Evolutionary conservation across 2,797 vertebrate species (phyloP).

Genomic region (Typhlichthys subterraneus): DNA sequence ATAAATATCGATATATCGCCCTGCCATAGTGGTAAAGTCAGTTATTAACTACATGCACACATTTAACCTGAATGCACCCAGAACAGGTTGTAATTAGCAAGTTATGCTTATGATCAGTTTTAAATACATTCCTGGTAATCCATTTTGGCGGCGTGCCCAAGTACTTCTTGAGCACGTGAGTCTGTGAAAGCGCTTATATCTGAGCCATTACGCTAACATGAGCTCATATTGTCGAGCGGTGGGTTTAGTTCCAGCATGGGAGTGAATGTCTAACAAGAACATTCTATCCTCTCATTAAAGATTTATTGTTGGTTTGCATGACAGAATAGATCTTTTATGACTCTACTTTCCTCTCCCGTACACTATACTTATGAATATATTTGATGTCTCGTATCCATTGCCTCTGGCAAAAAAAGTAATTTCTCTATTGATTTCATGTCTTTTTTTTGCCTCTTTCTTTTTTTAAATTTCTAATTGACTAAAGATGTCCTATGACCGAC

Average conservation of each 20-base stretch:
- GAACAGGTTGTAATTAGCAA: constrained; percentile 10
- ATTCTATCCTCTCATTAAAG: constrained; percentile 40
- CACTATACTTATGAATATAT: constrained; percentile 1
- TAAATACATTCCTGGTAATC: constrained; percentile 4
- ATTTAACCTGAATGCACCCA: not conserved
- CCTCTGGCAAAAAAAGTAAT: not conserved
- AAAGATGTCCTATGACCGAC: no score
- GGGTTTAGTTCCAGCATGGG: constrained; percentile 27
- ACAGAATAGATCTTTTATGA: constrained; percentile 32
- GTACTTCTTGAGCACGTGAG: constrained; percentile 5
- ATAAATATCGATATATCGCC: no score
- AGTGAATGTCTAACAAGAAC: constrained; percentile 20
- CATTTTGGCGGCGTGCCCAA: not conserved
- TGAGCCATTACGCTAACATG: constrained; percentile 9
- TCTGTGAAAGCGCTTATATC: not conserved
- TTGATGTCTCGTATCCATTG: constrained; percentile 19
- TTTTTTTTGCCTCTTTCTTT: no score
- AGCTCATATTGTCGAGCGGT: constrained; percentile 10
- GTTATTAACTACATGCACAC: not conserved
- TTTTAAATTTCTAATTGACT: no score
- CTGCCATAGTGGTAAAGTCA: not conserved
- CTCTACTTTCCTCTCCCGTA: constrained; percentile 16
- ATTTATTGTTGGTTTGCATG: constrained; percentile 49
- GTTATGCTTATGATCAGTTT: not conserved
- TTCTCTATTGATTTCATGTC: no score